phyloP scores from a whole-genome alignment of 2,888 invertebrate genomes.

The Acronicta alni region DNA sequence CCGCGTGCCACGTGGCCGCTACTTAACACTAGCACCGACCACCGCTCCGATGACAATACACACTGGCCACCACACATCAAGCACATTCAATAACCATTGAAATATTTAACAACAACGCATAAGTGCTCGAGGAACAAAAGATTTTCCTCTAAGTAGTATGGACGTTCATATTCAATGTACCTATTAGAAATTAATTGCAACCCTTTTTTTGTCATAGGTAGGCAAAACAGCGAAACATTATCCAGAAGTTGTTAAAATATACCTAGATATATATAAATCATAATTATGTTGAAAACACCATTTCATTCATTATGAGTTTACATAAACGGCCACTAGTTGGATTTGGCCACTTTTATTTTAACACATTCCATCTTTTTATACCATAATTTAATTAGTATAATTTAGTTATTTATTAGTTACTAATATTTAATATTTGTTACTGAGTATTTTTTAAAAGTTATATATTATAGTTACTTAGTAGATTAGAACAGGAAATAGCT shows the following conservation, averaged over 20 bases:
- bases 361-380: conserved; percentile 6
- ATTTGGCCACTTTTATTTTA: background rate
- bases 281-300: conserved; percentile 2
- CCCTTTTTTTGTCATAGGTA: background rate
- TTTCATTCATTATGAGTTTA: conserved; percentile 10
- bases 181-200: background rate
- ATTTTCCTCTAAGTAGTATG: conserved; percentile 14
- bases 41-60: conserved; percentile 27
- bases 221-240: background rate
- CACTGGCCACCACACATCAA: conserved; percentile 18
- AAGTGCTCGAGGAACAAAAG: conserved; percentile 9
- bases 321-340: background rate
- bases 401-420: conserved; percentile 7
- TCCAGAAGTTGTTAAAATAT: too few relatives aligned
- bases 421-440: background rate
- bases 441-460: background rate
- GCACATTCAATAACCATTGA: conserved; percentile 25
- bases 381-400: background rate
- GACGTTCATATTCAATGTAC: conserved; percentile 12
- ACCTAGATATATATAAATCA: background rate
- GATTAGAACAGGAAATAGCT: conserved; percentile 1
- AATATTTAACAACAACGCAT: conserved; percentile 27
- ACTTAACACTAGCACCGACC: conserved; percentile 56
- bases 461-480: too few relatives aligned
- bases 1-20: conserved; percentile 75